Percentiles rank a stretch among this genome's conserved stretches.
Conservation (phyloP, 2,888 invertebrate genomes). For the Mythimna pallens region DNA sequence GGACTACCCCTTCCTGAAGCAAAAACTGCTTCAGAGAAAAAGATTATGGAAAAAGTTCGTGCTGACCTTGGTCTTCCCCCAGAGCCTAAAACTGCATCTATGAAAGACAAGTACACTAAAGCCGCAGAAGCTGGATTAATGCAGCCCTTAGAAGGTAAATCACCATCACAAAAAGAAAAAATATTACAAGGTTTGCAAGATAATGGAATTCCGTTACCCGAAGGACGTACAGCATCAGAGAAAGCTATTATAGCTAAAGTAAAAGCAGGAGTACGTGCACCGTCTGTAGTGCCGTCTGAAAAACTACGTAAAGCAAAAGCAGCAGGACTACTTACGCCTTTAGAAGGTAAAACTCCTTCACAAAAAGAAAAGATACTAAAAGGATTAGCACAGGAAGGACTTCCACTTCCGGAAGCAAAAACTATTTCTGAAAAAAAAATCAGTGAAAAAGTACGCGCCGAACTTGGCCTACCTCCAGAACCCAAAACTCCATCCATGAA, state of each 20-base stretch:
- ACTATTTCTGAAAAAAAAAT: background rate
- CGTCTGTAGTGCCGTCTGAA: background rate
- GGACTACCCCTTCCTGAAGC: background rate
- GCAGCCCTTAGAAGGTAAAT: background rate
- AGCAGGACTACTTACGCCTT: background rate
- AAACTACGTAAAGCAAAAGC: background rate
- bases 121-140: background rate
- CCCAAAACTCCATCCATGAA: constrained; percentile 9
- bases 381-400: background rate
- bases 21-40: background rate
- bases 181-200: constrained; percentile 9
- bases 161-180: background rate
- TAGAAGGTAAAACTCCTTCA: background rate
- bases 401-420: background rate
- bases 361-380: background rate
- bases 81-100: background rate
- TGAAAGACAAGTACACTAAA: background rate
- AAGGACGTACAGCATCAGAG: background rate
- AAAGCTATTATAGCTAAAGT: constrained; percentile 4
- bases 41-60: background rate
- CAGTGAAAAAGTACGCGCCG: background rate
- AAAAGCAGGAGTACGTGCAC: background rate
- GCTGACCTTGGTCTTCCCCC: background rate
- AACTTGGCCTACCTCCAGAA: constrained; percentile 7
- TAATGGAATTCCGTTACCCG: background rate